Percentiles rank a stretch among this genome's conserved stretches.
phyloP scores from a whole-genome alignment of 2,113 vertebrate species.

The Bungarus multicinctus region DNA sequence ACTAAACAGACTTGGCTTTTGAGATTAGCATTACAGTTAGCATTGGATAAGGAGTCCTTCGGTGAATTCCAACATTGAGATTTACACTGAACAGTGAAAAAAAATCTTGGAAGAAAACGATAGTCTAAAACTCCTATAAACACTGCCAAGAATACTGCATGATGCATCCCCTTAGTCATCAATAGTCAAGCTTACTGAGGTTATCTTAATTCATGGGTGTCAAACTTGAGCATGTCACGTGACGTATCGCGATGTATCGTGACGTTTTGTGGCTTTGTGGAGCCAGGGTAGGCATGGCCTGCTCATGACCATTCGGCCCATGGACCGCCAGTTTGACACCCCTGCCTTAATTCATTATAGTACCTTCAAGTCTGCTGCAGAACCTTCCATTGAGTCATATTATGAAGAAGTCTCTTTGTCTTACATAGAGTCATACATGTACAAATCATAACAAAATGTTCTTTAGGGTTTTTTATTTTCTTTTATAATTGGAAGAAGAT shows the following conservation, averaged over 20 bases:
- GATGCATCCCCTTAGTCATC: background rate
- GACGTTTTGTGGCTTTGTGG: too few species aligned
- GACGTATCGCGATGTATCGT: too few species aligned
- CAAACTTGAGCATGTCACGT: too few species aligned
- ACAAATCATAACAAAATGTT: background rate
- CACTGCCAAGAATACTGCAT: background rate
- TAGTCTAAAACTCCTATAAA: background rate
- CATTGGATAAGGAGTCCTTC: background rate
- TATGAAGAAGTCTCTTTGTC: background rate
- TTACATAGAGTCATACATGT: background rate
- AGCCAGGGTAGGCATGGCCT: too few species aligned
- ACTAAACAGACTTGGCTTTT: background rate
- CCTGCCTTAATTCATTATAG: background rate
- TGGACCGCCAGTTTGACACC: too few species aligned
- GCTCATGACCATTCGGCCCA: too few species aligned
- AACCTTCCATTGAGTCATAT: background rate
- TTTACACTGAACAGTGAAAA: background rate
- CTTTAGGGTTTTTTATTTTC: background rate
- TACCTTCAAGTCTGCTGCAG: background rate
- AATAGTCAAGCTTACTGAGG: background rate
- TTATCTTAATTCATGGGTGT: background rate
- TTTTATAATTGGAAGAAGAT: background rate
- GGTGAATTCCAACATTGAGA: background rate
- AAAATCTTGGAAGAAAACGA: background rate
- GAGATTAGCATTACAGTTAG: background rate